Evolutionary conservation across 2,888 invertebrate genomes (phyloP).

Genomic region (Clanis bilineata): DNA sequence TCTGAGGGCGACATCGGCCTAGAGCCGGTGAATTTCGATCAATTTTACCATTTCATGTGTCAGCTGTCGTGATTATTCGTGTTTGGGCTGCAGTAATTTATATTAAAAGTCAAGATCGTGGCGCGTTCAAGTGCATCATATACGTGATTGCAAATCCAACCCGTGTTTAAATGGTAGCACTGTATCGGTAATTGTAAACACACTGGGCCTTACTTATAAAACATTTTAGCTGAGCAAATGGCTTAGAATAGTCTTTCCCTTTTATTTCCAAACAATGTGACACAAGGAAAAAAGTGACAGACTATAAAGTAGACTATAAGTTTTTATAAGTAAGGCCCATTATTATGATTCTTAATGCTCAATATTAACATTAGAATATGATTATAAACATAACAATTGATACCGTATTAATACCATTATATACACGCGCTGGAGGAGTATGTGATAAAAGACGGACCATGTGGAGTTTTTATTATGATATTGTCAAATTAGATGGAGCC

Average conservation of each 20-base stretch:
- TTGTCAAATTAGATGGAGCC: slow-evolving; percentile 27
- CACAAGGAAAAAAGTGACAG: no score
- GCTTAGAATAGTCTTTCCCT: no score
- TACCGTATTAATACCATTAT: slow-evolving; percentile 28
- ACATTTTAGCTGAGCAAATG: no score
- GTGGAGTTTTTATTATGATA: slow-evolving; percentile 6
- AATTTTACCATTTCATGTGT: slow-evolving; percentile 79
- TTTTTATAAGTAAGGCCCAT: no score
- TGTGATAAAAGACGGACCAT: slow-evolving; percentile 1
- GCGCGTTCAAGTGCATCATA: slow-evolving; percentile 46
- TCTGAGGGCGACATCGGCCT: slow-evolving; percentile 63
- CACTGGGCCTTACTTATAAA: no score
- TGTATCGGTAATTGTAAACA: background rate
- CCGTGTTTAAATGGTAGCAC: slow-evolving; percentile 24
- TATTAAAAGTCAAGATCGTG: slow-evolving; percentile 48
- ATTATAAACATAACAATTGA: slow-evolving; percentile 20
- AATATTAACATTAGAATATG: slow-evolving; percentile 18
- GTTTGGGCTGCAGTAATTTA: slow-evolving; percentile 36
- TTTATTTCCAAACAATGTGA: no score
- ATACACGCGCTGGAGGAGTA: slow-evolving; percentile 29
- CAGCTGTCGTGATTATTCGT: slow-evolving; percentile 68
- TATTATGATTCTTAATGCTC: slow-evolving; percentile 4
- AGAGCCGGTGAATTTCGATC: slow-evolving; percentile 77
- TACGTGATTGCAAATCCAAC: slow-evolving; percentile 33
- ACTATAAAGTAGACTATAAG: no score